These are phyloP conservation scores for Timema podura DNA, from an alignment of 2,888 invertebrate genomes.

Conservation along the genomic window DNA sequence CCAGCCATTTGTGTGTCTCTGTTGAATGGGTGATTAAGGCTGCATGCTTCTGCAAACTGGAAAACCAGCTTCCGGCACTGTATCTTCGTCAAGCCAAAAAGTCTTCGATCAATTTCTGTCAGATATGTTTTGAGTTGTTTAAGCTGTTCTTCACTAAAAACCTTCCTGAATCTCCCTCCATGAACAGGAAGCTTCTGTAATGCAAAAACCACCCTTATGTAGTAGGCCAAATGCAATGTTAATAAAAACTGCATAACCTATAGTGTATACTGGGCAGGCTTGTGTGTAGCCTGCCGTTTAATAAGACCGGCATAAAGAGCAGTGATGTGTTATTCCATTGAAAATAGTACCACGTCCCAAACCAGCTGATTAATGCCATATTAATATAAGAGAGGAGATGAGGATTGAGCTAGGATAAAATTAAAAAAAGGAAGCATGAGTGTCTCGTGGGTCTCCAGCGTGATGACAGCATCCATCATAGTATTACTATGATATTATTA, in stretches of 20 bases:
- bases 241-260: not conserved
- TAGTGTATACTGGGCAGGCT: not conserved
- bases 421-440: too few species aligned
- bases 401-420: too few species aligned
- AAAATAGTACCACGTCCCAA: too few species aligned
- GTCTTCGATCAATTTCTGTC: not conserved
- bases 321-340: too few species aligned
- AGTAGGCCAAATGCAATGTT: not conserved
- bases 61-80: not conserved
- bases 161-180: slow-evolving; percentile 1
- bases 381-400: too few species aligned
- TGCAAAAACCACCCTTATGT: not conserved
- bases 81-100: not conserved
- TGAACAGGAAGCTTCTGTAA: slow-evolving; percentile 1
- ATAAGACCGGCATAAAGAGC: too few species aligned
- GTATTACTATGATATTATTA: too few species aligned
- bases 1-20: not conserved
- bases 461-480: too few species aligned
- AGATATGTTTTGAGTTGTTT: not conserved
- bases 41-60: not conserved
- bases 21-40: not conserved
- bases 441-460: too few species aligned
- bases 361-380: too few species aligned
- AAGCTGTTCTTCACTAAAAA: not conserved
- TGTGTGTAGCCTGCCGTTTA: too few species aligned